Evolutionary conservation across 2,888 invertebrate genomes (phyloP), one percentile per base, ranked within the genome.

Genomic region (Tiliacea citrago): DNA sequence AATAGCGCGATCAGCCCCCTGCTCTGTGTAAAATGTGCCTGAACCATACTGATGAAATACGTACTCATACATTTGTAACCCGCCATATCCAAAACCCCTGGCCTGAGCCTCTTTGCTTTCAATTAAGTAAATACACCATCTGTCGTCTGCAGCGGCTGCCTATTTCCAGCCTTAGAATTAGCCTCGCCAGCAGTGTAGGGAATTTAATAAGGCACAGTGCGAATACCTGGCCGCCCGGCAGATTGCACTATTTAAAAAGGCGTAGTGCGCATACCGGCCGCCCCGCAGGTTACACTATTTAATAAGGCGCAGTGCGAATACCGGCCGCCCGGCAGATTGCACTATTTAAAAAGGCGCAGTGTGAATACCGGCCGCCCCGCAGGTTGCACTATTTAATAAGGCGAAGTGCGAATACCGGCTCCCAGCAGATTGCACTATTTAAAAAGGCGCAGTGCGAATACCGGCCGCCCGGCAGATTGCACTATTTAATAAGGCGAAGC

Each of bases 171-270:
- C 24, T 51, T 53, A 42, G 49, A 24, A 73, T 47, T 45, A 75
- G 60, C 47, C 45, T 35, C n/a, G 51, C 47, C 45, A 49, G 58
- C 51, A 45, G 45, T 60, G 63, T 24, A 21, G 62, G 51, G 77
- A 71, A 76, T 82, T 65, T 76, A 76, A 82, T 82, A 80, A 68
- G 65, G 51, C n/a, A n/a, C 60, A 42, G 45, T 39, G 65, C n/a
- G 57, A 74, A 68, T n/a, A 51, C 49, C 49, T n/a, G 21, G 16
- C 35, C 29, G 29, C 29, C 29, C 29, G 29, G 29, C 29, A 29
- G 29, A 29, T 29, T 29, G 29, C 29, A 29, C 29, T 29, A 29
- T 29, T 29, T n/a, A n/a, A n/a, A n/a, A n/a, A n/a, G n/a, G n/a
- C n/a, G n/a, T n/a, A n/a, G 29, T 29, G 29, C 29, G 29, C 1